Percentiles rank a stretch among this genome's conserved stretches.
Evolutionary conservation across 30 jellyfish, hydroid and myxozoan species (phyloP).

Genomic region (Hydra vulgaris): DNA sequence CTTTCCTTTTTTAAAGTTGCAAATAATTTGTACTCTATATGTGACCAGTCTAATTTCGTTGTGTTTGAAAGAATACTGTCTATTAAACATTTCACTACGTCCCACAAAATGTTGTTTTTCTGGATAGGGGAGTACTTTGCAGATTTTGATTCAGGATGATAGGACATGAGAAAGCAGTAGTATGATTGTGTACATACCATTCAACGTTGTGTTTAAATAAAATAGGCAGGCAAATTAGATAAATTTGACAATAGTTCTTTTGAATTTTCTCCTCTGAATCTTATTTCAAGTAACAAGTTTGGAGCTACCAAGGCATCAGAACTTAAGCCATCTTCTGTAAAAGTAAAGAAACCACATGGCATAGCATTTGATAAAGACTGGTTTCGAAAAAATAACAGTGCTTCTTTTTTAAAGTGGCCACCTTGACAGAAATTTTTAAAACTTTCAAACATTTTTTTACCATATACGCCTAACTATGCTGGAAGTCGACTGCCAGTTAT

Average conservation of each 20-base stretch:
- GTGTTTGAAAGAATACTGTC: background rate
- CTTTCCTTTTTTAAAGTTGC: background rate
- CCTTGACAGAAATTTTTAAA: slow-evolving; percentile 11
- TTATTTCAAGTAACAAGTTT: slow-evolving; percentile 1
- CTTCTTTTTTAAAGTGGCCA: slow-evolving; percentile 11
- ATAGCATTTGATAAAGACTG: background rate
- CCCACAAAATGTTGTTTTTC: slow-evolving; percentile 5
- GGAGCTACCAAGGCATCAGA: slow-evolving; percentile 25
- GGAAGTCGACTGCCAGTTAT: slow-evolving; percentile 32
- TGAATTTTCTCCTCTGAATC: slow-evolving; percentile 11
- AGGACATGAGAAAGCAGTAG: background rate
- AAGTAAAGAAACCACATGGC: slow-evolving; percentile 10
- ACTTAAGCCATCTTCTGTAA: slow-evolving; percentile 19
- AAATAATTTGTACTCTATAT: background rate
- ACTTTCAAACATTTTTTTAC: background rate
- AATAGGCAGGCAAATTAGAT: background rate
- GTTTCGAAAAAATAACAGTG: background rate
- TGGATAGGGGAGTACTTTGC: slow-evolving; percentile 11
- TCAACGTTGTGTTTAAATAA: background rate
- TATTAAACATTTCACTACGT: background rate
- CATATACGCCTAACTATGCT: slow-evolving; percentile 9
- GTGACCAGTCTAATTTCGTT: background rate
- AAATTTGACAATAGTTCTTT: background rate
- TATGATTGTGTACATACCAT: slow-evolving; percentile 18
- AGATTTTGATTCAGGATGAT: slow-evolving; percentile 20